A percentile compares a stretch with the other conserved stretches of the same genome.
These are phyloP conservation scores for Dendrocincla tyrannina DNA, from an alignment of 2,797 vertebrate genomes.

Conservation along the genomic window DNA sequence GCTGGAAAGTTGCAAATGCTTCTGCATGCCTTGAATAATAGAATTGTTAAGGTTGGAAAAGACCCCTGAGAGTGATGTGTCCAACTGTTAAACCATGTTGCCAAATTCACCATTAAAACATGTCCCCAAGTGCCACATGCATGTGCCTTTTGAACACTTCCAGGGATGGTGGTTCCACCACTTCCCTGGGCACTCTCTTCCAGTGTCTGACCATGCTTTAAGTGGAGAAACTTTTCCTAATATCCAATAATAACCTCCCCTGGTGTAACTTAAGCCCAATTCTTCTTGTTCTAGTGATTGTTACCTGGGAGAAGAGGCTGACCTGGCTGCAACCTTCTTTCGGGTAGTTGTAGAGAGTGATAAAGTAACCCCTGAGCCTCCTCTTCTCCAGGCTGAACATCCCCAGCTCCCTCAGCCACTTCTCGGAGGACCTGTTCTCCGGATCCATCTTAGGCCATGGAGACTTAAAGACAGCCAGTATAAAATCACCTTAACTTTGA, in stretches of 20 bases:
- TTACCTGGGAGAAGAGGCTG: neutral
- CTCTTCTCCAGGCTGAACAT: neutral
- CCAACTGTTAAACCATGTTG: neutral
- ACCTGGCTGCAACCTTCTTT: neutral
- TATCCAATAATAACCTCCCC: neutral
- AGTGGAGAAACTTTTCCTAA: neutral
- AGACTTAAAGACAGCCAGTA: neutral
- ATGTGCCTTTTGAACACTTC: neutral
- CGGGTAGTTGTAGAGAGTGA: neutral
- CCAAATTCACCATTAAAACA: neutral
- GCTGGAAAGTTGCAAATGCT: neutral
- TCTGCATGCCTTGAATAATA: neutral
- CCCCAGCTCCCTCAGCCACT: neutral
- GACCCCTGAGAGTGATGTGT: too few species aligned
- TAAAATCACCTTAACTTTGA: neutral
- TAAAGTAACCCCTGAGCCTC: neutral
- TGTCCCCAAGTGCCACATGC: neutral
- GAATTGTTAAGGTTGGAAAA: neutral
- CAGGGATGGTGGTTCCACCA: neutral
- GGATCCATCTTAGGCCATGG: neutral
- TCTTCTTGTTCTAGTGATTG: neutral
- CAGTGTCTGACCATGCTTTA: neutral
- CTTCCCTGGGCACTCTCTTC: neutral
- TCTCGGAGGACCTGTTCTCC: neutral
- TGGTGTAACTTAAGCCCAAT: neutral